Conservation (phyloP, 2,888 invertebrate genomes). For the Himalopsyche anomala region DNA sequence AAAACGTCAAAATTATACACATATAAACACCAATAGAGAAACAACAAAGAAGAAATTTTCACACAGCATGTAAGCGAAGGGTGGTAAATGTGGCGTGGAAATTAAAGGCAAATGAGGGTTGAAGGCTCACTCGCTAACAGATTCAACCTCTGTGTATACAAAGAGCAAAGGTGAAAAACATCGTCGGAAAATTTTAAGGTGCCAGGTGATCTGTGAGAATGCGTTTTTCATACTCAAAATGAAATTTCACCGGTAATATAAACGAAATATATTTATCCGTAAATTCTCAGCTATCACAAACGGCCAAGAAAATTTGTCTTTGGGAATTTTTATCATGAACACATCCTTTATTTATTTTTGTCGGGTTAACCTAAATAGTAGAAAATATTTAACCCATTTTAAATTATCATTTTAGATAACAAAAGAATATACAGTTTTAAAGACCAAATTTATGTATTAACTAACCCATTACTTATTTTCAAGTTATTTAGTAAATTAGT, state of each 20-base stretch:
- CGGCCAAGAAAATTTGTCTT: no score
- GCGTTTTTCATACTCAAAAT: constrained; percentile 21
- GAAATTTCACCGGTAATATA: constrained; percentile 14
- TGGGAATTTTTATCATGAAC: no score
- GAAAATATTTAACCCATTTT: no score
- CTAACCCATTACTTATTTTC: no score
- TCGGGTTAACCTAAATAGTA: no score
- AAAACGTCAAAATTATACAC: constrained; percentile 35
- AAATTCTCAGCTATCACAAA: no score
- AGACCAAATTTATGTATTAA: no score
- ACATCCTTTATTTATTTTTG: no score
- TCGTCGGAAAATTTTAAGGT: constrained; percentile 28
- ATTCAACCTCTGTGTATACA: constrained; percentile 1
- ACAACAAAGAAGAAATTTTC: constrained; percentile 31
- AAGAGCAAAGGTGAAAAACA: constrained; percentile 40
- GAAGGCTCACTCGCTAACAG: constrained; percentile 39
- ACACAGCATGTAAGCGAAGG: constrained; percentile 32
- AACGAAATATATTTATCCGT: no score
- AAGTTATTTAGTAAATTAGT: no score
- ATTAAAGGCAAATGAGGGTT: constrained; percentile 43
- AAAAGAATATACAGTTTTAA: no score
- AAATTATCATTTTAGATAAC: no score
- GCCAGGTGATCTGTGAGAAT: constrained; percentile 19
- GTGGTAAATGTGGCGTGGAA: constrained; percentile 40
- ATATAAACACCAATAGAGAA: constrained; percentile 23